These are phyloP conservation scores for Dasysyrphus albostriatus DNA, from an alignment of 2,888 invertebrate genomes.

Conservation along the genomic window DNA sequence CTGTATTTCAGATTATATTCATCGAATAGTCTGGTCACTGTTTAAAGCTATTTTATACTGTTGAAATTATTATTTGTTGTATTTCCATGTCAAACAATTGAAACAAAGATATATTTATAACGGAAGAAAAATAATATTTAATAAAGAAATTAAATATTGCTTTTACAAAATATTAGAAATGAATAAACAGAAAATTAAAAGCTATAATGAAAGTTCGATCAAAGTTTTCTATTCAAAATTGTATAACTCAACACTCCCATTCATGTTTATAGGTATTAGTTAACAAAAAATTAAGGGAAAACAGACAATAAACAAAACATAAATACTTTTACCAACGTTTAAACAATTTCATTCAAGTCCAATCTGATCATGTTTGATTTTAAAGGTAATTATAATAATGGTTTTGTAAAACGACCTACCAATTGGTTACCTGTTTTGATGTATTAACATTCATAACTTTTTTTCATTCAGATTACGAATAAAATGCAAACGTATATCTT, in stretches of 20 bases:
- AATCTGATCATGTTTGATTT: conserved; percentile 12
- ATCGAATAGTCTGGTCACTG: too few species aligned
- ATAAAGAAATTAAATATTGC: not conserved
- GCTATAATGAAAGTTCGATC: not conserved
- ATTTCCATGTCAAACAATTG: too few species aligned
- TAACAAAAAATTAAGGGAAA: not conserved
- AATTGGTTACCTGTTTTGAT: not conserved
- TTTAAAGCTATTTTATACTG: too few species aligned
- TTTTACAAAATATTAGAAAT: not conserved
- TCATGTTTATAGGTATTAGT: not conserved
- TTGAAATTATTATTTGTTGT: too few species aligned
- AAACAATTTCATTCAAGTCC: not conserved
- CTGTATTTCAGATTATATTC: too few species aligned
- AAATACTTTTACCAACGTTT: not conserved
- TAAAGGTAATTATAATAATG: not conserved
- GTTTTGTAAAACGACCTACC: not conserved
- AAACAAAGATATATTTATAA: too few species aligned
- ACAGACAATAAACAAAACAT: not conserved
- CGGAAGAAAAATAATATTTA: too few species aligned
- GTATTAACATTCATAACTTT: conserved; percentile 2
- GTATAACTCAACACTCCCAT: conserved; percentile 7
- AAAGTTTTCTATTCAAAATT: not conserved
- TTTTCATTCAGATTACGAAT: not conserved
- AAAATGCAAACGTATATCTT: not conserved
- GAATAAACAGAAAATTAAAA: not conserved